These are phyloP conservation scores for Mnemiopsis leidyi DNA, from an alignment of 37 sponge, comb jelly and placozoan species.

Conservation along the genomic window DNA sequence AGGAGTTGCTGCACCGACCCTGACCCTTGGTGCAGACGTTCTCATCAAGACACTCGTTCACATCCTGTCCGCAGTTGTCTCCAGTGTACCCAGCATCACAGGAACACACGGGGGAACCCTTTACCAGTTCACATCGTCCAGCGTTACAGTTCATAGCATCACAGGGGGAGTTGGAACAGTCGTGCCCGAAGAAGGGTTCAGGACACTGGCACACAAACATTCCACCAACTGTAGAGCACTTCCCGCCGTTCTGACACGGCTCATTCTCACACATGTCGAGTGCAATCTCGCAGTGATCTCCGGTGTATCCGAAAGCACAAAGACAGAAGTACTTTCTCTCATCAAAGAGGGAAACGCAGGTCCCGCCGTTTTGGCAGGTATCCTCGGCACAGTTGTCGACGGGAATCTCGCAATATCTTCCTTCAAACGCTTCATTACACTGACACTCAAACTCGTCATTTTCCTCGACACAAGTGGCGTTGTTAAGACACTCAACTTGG, in stretches of 20 bases:
- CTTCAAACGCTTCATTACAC: not conserved
- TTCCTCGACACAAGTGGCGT: not conserved
- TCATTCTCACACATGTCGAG: not conserved
- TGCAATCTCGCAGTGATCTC: not conserved
- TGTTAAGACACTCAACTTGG: not conserved
- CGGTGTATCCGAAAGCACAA: not conserved
- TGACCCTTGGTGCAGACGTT: not conserved
- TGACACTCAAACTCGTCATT: slow-evolving; percentile 33
- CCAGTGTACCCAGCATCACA: slow-evolving; percentile 48
- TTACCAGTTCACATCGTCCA: not conserved
- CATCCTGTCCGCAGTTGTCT: not conserved
- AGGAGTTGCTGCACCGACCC: not conserved
- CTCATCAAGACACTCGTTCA: slow-evolving; percentile 30
- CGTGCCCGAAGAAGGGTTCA: slow-evolving; percentile 22
- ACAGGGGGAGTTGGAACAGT: slow-evolving; percentile 16
- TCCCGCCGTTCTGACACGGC: slow-evolving; percentile 9
- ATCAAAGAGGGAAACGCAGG: slow-evolving; percentile 18
- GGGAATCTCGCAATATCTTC: not conserved
- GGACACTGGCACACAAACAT: slow-evolving; percentile 29
- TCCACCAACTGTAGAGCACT: not conserved
- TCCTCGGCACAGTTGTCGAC: not conserved
- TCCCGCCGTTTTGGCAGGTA: slow-evolving; percentile 30
- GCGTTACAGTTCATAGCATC: not conserved
- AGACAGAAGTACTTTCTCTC: slow-evolving; percentile 61
- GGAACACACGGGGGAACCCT: not conserved